phyloP scores from a whole-genome alignment of 2,888 invertebrate genomes.

The Lasiommata megera region DNA sequence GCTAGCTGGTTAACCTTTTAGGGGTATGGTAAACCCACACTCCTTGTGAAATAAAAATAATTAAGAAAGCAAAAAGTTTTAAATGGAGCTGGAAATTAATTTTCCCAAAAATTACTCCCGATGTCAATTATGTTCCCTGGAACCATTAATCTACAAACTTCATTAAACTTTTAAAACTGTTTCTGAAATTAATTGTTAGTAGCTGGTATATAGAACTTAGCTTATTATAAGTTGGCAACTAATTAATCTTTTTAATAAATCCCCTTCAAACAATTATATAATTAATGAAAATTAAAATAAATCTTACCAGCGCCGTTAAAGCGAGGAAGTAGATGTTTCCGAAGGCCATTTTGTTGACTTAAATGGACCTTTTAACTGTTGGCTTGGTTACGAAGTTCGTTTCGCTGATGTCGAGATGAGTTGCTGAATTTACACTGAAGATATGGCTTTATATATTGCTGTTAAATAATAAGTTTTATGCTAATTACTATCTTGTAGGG shows the following conservation, averaged over 20 bases:
- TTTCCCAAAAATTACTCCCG: too few relatives aligned
- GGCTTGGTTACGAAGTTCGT: neutral
- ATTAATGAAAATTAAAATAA: neutral
- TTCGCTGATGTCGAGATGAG: slow-evolving; percentile 12
- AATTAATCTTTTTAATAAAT: neutral
- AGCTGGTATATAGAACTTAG: neutral
- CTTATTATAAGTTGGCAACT: neutral
- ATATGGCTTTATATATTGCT: slow-evolving; percentile 35
- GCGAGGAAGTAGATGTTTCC: slow-evolving; percentile 13
- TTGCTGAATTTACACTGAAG: slow-evolving; percentile 9
- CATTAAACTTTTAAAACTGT: neutral
- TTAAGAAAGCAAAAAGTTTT: too few relatives aligned
- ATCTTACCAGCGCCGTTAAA: slow-evolving; percentile 25
- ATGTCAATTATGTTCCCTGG: neutral
- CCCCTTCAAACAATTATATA: neutral
- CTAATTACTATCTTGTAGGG: slow-evolving; percentile 15
- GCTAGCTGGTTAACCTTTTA: too few relatives aligned
- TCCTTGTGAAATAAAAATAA: too few relatives aligned
- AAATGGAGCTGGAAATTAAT: too few relatives aligned
- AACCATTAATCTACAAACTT: neutral
- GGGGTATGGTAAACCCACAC: too few relatives aligned
- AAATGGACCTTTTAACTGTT: neutral
- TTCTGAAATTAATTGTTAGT: neutral
- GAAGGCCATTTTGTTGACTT: slow-evolving; percentile 11
- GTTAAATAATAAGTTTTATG: slow-evolving; percentile 16